Evolutionary conservation across 2,113 vertebrate species (phyloP).

Genomic region (Phalacrocorax carbo): DNA sequence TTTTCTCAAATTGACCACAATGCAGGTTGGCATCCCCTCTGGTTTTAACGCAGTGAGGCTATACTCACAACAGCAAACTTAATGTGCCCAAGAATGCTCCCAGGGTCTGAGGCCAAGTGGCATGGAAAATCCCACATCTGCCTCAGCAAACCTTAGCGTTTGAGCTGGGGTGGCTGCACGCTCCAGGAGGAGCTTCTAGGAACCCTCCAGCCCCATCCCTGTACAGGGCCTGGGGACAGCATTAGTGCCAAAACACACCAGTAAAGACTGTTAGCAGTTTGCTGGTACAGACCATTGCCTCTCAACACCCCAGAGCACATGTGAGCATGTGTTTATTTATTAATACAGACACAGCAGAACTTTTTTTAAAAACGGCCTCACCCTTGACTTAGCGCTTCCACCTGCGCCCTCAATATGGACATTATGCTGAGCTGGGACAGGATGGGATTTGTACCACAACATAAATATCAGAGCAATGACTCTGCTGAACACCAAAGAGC

Average conservation of each 20-base stretch:
- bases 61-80: background rate
- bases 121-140: accelerated
- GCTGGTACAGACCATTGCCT: background rate
- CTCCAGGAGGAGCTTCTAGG: background rate
- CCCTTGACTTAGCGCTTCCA: background rate
- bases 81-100: background rate
- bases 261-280: background rate
- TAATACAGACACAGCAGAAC: background rate
- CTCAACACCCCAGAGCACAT: background rate
- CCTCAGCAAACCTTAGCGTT: background rate
- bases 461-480: background rate
- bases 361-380: background rate
- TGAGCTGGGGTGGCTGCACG: accelerated
- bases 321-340: accelerated
- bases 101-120: background rate
- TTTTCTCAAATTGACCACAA: background rate
- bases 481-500: background rate
- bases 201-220: background rate
- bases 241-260: background rate
- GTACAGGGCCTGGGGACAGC: background rate
- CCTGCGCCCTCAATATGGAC: background rate
- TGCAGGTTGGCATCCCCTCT: background rate
- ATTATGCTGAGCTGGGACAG: background rate
- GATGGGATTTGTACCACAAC: background rate
- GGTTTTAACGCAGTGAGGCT: background rate